These are phyloP conservation scores for Squalus acanthias DNA, from an alignment of 2,797 vertebrate genomes.

Conservation along the genomic window DNA sequence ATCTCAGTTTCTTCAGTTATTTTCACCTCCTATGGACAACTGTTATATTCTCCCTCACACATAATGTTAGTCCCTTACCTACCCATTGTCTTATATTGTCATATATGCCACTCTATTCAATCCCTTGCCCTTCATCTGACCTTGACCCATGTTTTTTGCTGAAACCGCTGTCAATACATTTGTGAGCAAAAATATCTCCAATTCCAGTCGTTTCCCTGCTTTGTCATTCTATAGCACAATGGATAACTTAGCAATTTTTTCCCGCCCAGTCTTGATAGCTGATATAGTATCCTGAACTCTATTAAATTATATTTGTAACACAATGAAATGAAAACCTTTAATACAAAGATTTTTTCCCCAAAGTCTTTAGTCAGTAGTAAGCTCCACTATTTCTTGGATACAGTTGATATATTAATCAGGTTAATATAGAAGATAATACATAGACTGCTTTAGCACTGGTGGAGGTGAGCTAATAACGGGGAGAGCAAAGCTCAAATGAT, in stretches of 20 bases:
- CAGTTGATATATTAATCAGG: conserved; percentile 14
- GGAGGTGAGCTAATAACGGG: not conserved
- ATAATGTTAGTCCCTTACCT: not conserved
- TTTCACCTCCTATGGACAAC: too few species aligned
- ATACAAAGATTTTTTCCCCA: not conserved
- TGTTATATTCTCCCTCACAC: too few species aligned
- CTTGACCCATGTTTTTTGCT: not conserved
- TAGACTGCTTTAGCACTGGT: not conserved
- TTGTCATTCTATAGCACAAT: not conserved
- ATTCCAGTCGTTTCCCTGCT: not conserved
- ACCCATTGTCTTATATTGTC: not conserved
- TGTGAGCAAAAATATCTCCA: not conserved
- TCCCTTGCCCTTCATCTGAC: not conserved
- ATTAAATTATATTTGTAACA: conserved; percentile 3
- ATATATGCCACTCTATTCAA: not conserved
- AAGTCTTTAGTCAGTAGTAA: not conserved
- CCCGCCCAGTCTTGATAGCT: not conserved
- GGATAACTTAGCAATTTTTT: conserved; percentile 6
- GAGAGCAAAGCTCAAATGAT: not conserved
- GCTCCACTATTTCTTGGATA: not conserved
- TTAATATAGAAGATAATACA: not conserved
- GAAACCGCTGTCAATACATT: not conserved
- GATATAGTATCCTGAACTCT: not conserved
- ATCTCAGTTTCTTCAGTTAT: too few species aligned
- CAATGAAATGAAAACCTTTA: conserved; percentile 4